Evolutionary conservation across 2,888 invertebrate genomes (phyloP).

Genomic region (Sussaba pulchella): DNA sequence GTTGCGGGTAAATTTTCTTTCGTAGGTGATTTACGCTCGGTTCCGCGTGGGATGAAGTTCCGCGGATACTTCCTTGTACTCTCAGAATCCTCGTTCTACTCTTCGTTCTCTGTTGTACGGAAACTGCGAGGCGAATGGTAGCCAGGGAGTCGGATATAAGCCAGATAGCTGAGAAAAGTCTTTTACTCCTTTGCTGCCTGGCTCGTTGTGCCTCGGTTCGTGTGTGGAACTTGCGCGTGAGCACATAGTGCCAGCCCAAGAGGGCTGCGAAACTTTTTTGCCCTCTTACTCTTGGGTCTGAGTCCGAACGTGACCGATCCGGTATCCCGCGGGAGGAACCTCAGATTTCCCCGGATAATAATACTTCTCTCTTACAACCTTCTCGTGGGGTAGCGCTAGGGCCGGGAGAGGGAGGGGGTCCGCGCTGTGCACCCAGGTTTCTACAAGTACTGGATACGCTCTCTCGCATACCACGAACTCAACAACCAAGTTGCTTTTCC

Average conservation of each 20-base stretch:
- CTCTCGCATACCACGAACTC: slow-evolving; percentile 29
- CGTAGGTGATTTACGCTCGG: slow-evolving; percentile 64
- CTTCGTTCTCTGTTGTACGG: slow-evolving; percentile 32
- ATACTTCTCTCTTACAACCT: slow-evolving; percentile 85
- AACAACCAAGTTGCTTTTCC: slow-evolving; percentile 47
- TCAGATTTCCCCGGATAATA: slow-evolving; percentile 87
- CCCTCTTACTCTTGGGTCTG: slow-evolving; percentile 72
- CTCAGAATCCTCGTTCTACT: slow-evolving; percentile 45
- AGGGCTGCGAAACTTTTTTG: slow-evolving; percentile 75
- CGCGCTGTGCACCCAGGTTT: slow-evolving; percentile 13
- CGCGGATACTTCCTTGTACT: slow-evolving; percentile 61
- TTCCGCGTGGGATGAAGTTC: slow-evolving; percentile 63
- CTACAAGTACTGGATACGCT: slow-evolving; percentile 6
- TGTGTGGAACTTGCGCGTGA: slow-evolving; percentile 50
- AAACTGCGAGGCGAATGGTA: slow-evolving; percentile 50
- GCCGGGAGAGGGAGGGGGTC: background rate
- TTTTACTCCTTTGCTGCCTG: slow-evolving; percentile 13
- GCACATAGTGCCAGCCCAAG: slow-evolving; percentile 48
- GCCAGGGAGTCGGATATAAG: slow-evolving; percentile 55
- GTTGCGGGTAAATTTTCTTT: slow-evolving; percentile 53
- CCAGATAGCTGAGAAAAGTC: slow-evolving; percentile 48
- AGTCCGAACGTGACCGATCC: slow-evolving; percentile 86
- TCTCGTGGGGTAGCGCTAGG: slow-evolving; percentile 19
- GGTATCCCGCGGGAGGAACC: slow-evolving; percentile 85
- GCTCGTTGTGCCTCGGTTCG: slow-evolving; percentile 31